phyloP scores from a whole-genome alignment of 2,113 vertebrate species.

The Chaetodon auriga region DNA sequence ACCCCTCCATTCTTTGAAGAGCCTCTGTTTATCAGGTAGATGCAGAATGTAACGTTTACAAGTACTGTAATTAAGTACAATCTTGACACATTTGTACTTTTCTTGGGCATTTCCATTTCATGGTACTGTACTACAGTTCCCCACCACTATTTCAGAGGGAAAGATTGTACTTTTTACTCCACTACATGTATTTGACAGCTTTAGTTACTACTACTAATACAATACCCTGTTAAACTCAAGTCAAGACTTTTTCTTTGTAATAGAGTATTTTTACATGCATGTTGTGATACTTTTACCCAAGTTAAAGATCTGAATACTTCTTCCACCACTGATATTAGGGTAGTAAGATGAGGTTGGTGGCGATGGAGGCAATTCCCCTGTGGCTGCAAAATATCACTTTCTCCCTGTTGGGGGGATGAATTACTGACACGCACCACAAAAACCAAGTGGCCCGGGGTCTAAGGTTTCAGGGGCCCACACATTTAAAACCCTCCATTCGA shows the following conservation, averaged over 20 bases:
- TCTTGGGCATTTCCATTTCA: neutral
- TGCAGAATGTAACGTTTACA: neutral
- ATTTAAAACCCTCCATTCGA: slow-evolving; percentile 72
- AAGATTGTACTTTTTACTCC: neutral
- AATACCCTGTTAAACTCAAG: neutral
- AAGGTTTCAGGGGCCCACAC: slow-evolving; percentile 76
- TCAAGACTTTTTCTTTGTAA: neutral
- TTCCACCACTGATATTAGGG: slow-evolving; percentile 27
- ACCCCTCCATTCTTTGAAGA: too few relatives aligned
- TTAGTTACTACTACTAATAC: neutral
- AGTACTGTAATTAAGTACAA: neutral
- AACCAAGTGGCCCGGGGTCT: slow-evolving; percentile 72
- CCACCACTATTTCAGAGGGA: neutral
- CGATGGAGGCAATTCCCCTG: slow-evolving; percentile 75
- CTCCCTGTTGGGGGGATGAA: slow-evolving; percentile 64
- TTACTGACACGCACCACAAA: slow-evolving; percentile 82
- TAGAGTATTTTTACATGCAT: neutral
- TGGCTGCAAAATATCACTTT: slow-evolving; percentile 84
- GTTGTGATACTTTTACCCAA: neutral
- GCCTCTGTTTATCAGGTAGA: too few relatives aligned
- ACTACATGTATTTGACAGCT: neutral
- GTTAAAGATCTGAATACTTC: neutral
- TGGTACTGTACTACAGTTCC: neutral
- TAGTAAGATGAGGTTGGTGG: slow-evolving; percentile 77
- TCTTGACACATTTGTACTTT: neutral